Base-by-base conservation (phyloP, 2,888 invertebrate species). In the Aphodius sticticus region DNA sequence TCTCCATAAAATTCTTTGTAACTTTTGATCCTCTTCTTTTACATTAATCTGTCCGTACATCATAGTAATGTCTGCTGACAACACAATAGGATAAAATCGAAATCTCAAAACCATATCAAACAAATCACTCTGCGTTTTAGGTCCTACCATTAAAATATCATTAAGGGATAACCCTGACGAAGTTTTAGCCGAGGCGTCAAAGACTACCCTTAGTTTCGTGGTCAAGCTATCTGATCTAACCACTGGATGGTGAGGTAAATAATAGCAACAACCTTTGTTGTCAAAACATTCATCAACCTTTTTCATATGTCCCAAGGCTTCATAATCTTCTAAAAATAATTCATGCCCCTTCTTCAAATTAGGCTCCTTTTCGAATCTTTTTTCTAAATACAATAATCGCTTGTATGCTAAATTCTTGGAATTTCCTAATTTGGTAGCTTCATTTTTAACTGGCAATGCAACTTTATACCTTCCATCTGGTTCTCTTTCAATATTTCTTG, bases 351-450 rank as follows among this genome's bases (percentile, higher is more conserved):
- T 14, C 15, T 15, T 77, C 6, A 77, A 14, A 7, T 35, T 16
- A 12, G 70, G 38, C 72, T 82, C 80, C 36, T 82, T 80, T n/a
- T 14, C 3, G 4, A 82, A 78, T 70, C 70, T 78, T 35, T 70
- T 69, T 77, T 84, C 83, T 12, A 84, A 69, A n/a, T 70, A 69
- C 7, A 76, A 69, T 77, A 84, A 83, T 35, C 83, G 38, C 15
- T 80, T 81, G 6, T 69, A 72, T 9, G 84, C 83, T n/a, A 70
- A 78, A 9, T 76, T 15, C 70, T 69, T 76, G 7, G 83, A 82
- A n/a, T 81, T 77, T 37, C 83, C 84, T 53, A 84, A 79, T 26
- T 77, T 6, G 5, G 15, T 6, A 37, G 69, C 14, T 2, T 79
- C 35, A 1, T 69, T 15, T 71, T 79, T 77, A 69, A 79, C 36